Evolutionary conservation across 1,140 invertebrate genomes (phyloP).

Genomic region (Tachypleus tridentatus): DNA sequence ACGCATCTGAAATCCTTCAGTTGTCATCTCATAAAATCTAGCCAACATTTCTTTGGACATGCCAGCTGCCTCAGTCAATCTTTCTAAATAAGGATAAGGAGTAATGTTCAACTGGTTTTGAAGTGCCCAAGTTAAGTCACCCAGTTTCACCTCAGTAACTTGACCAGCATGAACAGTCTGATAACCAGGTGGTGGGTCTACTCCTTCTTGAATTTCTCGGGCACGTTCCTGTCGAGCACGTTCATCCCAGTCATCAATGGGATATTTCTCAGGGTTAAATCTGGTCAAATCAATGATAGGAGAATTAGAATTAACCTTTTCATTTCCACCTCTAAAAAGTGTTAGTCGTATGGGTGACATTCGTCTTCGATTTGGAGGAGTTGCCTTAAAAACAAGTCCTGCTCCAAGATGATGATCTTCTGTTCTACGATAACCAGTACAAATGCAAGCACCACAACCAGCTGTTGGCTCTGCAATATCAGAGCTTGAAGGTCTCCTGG

Average conservation of each 20-base stretch:
- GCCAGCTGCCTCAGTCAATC: slow-evolving; percentile 1
- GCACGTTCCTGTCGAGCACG: slow-evolving; percentile 51
- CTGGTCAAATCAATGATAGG: slow-evolving; percentile 41
- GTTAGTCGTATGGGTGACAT: not conserved
- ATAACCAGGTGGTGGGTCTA: slow-evolving; percentile 40
- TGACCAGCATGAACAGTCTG: not conserved
- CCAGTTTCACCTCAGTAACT: not conserved
- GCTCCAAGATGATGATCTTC: slow-evolving; percentile 42
- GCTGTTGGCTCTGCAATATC: slow-evolving; percentile 19
- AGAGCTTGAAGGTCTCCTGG: slow-evolving; percentile 15
- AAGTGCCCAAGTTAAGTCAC: slow-evolving; percentile 2
- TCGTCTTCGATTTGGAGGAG: not conserved
- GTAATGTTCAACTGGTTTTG: slow-evolving; percentile 7
- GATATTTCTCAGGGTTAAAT: slow-evolving; percentile 48
- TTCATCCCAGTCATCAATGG: slow-evolving; percentile 58
- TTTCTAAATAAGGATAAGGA: slow-evolving; percentile 7
- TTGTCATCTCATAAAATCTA: slow-evolving; percentile 1
- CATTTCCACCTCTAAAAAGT: not conserved
- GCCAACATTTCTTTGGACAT: slow-evolving; percentile 1
- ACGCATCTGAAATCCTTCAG: not conserved
- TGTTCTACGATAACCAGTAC: slow-evolving; percentile 46
- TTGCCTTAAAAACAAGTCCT: slow-evolving; percentile 39
- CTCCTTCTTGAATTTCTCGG: slow-evolving; percentile 59
- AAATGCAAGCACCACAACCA: slow-evolving; percentile 40
- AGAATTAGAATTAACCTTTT: not conserved